A percentile compares a stretch with the other conserved stretches of the same genome.
These are phyloP conservation scores for Cariama cristata DNA, from an alignment of 2,113 vertebrate species.

Conservation along the genomic window DNA sequence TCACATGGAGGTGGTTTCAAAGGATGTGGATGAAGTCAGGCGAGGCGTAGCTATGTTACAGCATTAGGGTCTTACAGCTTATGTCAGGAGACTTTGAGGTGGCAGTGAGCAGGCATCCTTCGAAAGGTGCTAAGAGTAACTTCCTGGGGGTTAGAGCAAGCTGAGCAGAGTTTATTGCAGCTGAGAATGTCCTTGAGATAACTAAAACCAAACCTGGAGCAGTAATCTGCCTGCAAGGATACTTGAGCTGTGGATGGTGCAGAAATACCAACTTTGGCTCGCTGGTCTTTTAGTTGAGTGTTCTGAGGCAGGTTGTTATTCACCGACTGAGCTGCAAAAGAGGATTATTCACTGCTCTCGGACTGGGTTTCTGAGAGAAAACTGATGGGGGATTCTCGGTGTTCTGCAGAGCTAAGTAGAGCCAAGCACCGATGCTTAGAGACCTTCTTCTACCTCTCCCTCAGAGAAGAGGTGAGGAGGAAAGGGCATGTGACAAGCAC, in stretches of 20 bases:
- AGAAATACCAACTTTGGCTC: not conserved
- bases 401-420: not conserved
- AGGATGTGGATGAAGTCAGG: not conserved
- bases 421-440: not conserved
- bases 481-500: not conserved
- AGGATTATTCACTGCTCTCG: not conserved
- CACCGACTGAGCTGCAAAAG: not conserved
- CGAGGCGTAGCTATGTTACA: not conserved
- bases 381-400: not conserved
- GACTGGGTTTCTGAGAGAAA: not conserved
- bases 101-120: not conserved
- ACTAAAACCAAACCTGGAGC: not conserved
- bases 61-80: not conserved
- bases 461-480: not conserved
- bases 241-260: not conserved
- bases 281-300: not conserved
- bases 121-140: not conserved
- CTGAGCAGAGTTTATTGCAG: not conserved
- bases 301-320: not conserved
- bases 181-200: not conserved
- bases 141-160: not conserved
- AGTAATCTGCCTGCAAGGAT: not conserved
- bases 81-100: not conserved
- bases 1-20: not conserved
- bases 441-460: not conserved